Conservation (phyloP, 2,888 invertebrate species). For the Torymus auratus region DNA sequence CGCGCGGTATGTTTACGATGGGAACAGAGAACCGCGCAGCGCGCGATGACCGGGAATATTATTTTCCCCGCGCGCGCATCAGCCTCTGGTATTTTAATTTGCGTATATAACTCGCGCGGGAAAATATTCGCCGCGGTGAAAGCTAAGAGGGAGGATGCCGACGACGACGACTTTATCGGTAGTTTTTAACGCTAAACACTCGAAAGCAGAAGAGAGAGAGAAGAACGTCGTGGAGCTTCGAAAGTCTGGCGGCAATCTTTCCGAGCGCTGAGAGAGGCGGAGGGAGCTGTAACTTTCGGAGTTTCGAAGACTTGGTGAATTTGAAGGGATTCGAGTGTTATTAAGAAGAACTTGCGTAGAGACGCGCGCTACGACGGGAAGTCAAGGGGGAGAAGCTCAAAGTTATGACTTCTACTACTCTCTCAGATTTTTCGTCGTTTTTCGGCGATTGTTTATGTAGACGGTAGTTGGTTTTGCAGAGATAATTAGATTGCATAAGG, state of each 20-base stretch:
- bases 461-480: no score
- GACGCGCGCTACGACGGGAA: neutral
- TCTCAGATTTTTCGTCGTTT: neutral
- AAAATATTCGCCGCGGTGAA: neutral
- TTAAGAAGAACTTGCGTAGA: constrained; percentile 29
- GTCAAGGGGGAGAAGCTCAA: neutral
- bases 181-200: constrained; percentile 26
- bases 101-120: neutral
- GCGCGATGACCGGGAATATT: no score
- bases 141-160: neutral
- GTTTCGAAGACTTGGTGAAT: constrained; percentile 25
- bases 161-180: neutral
- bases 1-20: constrained; percentile 7
- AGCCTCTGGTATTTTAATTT: constrained; percentile 3
- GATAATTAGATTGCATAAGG: no score
- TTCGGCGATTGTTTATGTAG: neutral
- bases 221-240: constrained; percentile 11
- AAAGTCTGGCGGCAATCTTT: constrained; percentile 24
- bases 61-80: no score
- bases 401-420: constrained; percentile 21
- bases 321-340: constrained; percentile 30
- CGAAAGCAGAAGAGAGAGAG: neutral
- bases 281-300: constrained; percentile 17
- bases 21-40: neutral
- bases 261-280: neutral